Conservation (phyloP, 2,113 vertebrate genomes). For the Meles meles region DNA sequence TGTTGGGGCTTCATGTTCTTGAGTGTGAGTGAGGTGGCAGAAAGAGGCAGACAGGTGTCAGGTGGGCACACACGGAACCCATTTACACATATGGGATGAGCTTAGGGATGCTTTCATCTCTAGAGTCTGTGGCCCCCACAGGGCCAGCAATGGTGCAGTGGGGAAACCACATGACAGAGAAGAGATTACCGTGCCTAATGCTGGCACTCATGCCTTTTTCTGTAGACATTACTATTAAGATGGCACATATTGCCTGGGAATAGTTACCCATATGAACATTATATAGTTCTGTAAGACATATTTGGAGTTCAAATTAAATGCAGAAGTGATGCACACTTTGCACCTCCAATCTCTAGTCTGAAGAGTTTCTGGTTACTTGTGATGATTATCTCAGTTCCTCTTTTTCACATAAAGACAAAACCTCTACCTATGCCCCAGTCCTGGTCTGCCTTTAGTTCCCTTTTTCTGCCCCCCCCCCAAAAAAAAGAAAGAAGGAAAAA, state of each 20-base stretch:
- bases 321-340: not conserved
- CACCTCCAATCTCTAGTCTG: not conserved
- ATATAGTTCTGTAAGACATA: not conserved
- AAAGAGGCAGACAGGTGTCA: not conserved
- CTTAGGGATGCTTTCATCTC: not conserved
- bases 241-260: not conserved
- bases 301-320: slow-evolving; percentile 36
- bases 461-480: not conserved
- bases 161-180: not conserved
- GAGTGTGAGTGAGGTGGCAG: not conserved
- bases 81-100: not conserved
- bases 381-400: not conserved
- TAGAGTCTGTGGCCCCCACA: not conserved
- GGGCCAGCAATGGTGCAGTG: not conserved
- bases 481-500: not conserved
- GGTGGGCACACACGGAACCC: not conserved
- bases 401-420: slow-evolving; percentile 2
- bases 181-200: not conserved
- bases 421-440: not conserved
- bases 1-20: not conserved
- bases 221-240: not conserved
- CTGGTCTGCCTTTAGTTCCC: not conserved
- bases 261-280: not conserved
- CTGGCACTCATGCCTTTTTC: not conserved
- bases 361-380: not conserved